These are phyloP conservation scores for Phylloscopus whistleri DNA, from an alignment of 2,113 vertebrate species.

Conservation along the genomic window DNA sequence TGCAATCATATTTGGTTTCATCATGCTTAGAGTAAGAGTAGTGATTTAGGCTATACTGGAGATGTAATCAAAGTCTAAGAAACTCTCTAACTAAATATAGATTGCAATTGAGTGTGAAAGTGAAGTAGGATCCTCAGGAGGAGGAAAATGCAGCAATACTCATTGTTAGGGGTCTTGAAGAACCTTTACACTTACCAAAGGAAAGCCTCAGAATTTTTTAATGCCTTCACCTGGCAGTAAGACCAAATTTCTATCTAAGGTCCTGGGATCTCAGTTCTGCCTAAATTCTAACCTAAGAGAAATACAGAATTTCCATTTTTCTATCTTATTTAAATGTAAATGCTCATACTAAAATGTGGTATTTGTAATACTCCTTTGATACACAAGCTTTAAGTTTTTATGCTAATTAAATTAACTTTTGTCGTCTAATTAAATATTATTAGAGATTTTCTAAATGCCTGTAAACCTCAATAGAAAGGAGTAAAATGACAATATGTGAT, in stretches of 20 bases:
- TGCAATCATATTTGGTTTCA: constrained; percentile 33
- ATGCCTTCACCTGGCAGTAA: neutral
- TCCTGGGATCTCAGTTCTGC: neutral
- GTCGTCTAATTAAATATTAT: neutral
- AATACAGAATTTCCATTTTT: neutral
- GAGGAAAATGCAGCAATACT: neutral
- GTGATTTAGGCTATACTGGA: constrained; percentile 3
- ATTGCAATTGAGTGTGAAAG: neutral
- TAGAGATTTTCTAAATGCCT: neutral
- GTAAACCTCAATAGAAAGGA: neutral
- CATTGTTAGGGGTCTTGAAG: neutral
- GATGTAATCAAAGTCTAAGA: constrained; percentile 30
- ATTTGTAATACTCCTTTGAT: neutral
- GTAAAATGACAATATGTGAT: neutral
- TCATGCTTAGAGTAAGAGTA: neutral
- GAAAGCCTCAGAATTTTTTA: neutral
- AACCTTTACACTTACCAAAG: neutral
- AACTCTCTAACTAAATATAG: constrained; percentile 38
- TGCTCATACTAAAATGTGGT: neutral
- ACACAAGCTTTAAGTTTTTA: neutral
- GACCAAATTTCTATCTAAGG: neutral
- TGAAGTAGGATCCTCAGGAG: neutral
- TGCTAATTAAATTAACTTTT: constrained; percentile 15
- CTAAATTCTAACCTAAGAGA: neutral
- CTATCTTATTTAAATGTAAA: neutral